Evolutionary conservation across 2,113 vertebrate genomes (phyloP), one percentile per base, ranked within the genome.

Genomic region (Pterocles orientalis): DNA sequence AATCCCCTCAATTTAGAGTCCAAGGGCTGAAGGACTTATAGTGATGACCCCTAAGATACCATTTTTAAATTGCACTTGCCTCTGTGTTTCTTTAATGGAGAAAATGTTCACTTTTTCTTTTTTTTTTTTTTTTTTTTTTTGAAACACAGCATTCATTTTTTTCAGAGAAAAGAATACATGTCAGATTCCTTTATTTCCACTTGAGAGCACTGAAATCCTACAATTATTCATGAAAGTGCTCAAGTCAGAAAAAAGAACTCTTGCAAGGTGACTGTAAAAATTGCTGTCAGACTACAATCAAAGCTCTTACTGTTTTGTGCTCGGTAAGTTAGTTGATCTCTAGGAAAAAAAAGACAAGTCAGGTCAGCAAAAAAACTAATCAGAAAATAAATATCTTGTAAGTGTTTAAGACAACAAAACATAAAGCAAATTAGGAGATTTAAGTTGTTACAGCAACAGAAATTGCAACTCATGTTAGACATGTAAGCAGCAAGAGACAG

Each of bases 1-100:
- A 98, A 98, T 99, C 98, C 98, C 99, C 99, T 98, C 99, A 98
- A 98, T 99, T 99, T 99, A 99, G 99, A 99, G 99, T 99, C 99
- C 98, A 98, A 99, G 99, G 99, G 99, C 98, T 98, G 98, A 99
- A 98, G 99, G 99, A 99, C 99, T 99, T 98, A 98, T 98, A 97
- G 97, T 97, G 97, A 99, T 99, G 98, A 98, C 99, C 99, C 99
- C 98, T 99, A 99, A 99, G 98, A 99, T 98, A 99, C 64, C 97
- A 97, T 96, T 98, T 98, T 98, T 98, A 98, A 99, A 99, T 99
- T 99, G 99, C 99, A 99, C 99, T 99, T 99, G 99, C 99, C 99
- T 99, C 99, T 99, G 84, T 98, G 97, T 98, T 98, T 97, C 94
- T 96, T 97, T 97, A 98, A 82, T 96, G 98, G 98, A 98, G 95